Evolutionary conservation across 2,888 invertebrate species (phyloP).

Genomic region (Coleophora flavipennella): DNA sequence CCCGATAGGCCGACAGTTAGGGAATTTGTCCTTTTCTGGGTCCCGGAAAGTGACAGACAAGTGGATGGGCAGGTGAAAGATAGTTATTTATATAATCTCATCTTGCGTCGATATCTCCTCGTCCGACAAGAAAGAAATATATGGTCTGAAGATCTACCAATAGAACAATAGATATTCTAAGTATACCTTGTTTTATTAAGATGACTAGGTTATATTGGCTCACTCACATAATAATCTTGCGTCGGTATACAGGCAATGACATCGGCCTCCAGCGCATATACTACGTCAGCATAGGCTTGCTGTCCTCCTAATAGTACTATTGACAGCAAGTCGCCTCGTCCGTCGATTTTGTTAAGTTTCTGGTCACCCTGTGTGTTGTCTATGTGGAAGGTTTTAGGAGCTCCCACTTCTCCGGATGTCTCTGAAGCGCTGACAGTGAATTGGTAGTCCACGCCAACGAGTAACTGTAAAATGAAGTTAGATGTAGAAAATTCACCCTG

Average conservation of each 20-base stretch:
- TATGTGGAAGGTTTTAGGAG: slow-evolving; percentile 32
- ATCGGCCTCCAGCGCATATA: slow-evolving; percentile 34
- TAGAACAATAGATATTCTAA: too few species aligned
- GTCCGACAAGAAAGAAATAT: too few species aligned
- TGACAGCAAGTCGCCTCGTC: slow-evolving; percentile 35
- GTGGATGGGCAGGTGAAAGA: too few species aligned
- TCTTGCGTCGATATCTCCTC: too few species aligned
- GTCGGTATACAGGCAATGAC: slow-evolving; percentile 40
- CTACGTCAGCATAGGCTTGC: slow-evolving; percentile 29
- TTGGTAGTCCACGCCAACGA: slow-evolving; percentile 37
- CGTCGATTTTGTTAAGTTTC: slow-evolving; percentile 30
- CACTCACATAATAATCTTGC: slow-evolving; percentile 46
- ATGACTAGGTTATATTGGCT: too few species aligned
- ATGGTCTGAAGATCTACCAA: too few species aligned
- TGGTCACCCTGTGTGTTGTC: slow-evolving; percentile 35
- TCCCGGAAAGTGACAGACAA: too few species aligned
- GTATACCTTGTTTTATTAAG: too few species aligned
- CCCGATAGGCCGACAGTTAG: too few species aligned
- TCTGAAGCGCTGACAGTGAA: slow-evolving; percentile 34
- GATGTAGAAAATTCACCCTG: background rate
- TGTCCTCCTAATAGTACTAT: slow-evolving; percentile 37
- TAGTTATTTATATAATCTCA: too few species aligned
- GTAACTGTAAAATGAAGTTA: slow-evolving; percentile 25
- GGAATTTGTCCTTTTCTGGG: too few species aligned
- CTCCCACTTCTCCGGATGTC: slow-evolving; percentile 9